A percentile compares a stretch with the other conserved stretches of the same genome.
Evolutionary conservation across 2,113 vertebrate genomes (phyloP).

Genomic region (Opisthocomus hoazin): DNA sequence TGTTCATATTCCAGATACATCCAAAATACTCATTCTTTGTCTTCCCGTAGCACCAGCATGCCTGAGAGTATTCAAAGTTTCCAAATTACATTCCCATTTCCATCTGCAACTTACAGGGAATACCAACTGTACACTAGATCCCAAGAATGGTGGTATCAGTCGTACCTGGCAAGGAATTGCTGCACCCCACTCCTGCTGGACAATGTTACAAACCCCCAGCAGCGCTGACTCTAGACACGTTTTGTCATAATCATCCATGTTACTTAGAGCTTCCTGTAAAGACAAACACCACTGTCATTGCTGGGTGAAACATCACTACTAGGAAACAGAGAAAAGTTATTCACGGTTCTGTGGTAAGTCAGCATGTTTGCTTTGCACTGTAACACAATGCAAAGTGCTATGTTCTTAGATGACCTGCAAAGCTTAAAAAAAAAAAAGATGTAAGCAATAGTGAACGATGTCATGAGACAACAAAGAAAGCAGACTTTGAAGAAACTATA

Average conservation of each 20-base stretch:
- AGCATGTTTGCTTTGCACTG: not conserved
- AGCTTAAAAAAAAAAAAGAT: not conserved
- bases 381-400: not conserved
- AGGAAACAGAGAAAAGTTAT: not conserved
- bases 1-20: not conserved
- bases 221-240: conserved; percentile 92
- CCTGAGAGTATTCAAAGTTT: not conserved
- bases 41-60: not conserved
- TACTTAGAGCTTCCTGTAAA: conserved; percentile 89
- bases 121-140: not conserved
- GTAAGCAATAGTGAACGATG: not conserved
- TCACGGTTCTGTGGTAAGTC: not conserved
- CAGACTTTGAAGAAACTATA: not conserved
- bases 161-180: conserved; percentile 92
- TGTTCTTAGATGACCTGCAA: not conserved
- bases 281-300: not conserved
- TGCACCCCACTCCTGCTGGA: conserved; percentile 96
- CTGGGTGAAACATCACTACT: not conserved
- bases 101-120: not conserved
- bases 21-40: not conserved
- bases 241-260: conserved; percentile 97
- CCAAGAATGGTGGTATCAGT: not conserved
- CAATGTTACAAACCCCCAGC: conserved; percentile 88
- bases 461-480: not conserved
- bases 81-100: not conserved